Percentiles rank a stretch among this genome's conserved stretches.
These are phyloP conservation scores for Trichechus manatus DNA, from an alignment of 2,113 vertebrate species.

Conservation along the genomic window DNA sequence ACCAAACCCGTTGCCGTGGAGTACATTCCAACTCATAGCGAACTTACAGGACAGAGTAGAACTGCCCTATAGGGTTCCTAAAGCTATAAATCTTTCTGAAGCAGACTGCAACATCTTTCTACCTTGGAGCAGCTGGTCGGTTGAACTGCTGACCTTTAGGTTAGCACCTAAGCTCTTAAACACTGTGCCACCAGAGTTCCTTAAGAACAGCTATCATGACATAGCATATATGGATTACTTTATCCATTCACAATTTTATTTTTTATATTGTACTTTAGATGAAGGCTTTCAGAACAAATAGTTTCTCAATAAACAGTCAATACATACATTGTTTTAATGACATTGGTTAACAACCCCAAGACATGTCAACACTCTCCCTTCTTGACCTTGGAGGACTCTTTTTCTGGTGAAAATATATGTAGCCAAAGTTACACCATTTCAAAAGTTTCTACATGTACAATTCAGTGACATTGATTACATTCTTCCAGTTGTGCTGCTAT, in stretches of 20 bases:
- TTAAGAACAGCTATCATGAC: neutral
- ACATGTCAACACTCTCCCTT: no score
- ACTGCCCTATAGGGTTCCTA: neutral
- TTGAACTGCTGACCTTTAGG: neutral
- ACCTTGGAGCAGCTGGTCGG: neutral
- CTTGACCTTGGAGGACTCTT: no score
- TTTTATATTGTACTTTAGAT: neutral
- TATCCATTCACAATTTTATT: slow-evolving; percentile 43
- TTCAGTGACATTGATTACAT: no score
- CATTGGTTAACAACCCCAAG: no score
- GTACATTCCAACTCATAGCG: neutral
- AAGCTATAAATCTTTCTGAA: neutral
- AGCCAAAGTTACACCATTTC: no score
- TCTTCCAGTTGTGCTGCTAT: no score
- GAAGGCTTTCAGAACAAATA: no score
- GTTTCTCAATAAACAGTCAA: no score
- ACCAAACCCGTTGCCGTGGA: neutral
- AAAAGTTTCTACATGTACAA: no score
- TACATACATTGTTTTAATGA: no score
- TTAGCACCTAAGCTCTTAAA: neutral
- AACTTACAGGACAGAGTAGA: neutral
- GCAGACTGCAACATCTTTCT: neutral
- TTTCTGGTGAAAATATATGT: no score
- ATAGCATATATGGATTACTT: slow-evolving; percentile 41
- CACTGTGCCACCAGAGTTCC: neutral